Percentiles rank a stretch among this genome's conserved stretches.
These are phyloP conservation scores for Sebastes kiyomatsui DNA, from an alignment of 2,797 vertebrate species.

Conservation along the genomic window DNA sequence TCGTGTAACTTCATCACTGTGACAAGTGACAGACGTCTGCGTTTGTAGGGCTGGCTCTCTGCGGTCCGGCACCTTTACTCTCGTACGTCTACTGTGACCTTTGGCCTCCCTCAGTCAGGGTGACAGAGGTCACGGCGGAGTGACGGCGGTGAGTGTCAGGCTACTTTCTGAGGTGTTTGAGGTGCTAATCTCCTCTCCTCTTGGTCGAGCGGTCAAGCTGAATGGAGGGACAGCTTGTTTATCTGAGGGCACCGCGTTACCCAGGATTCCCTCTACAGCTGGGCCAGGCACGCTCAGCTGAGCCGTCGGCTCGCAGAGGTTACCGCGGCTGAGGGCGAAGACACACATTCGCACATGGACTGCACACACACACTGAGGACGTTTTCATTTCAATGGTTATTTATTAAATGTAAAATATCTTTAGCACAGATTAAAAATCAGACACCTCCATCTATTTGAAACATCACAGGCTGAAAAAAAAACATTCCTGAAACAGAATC, in stretches of 20 bases:
- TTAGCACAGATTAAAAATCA: slow-evolving; percentile 90
- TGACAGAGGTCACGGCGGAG: slow-evolving; percentile 47
- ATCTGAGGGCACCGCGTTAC: slow-evolving; percentile 85
- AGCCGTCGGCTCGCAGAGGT: slow-evolving; percentile 75
- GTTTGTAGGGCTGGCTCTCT: too few species aligned
- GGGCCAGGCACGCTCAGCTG: slow-evolving; percentile 85
- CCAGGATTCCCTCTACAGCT: slow-evolving; percentile 85
- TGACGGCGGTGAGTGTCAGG: slow-evolving; percentile 34
- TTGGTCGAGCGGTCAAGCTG: slow-evolving; percentile 87
- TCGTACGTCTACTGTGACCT: slow-evolving; percentile 8
- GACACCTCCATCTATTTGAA: slow-evolving; percentile 86
- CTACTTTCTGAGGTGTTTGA: slow-evolving; percentile 81
- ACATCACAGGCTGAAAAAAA: slow-evolving; percentile 83
- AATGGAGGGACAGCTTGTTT: slow-evolving; percentile 88
- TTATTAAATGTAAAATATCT: slow-evolving; percentile 92
- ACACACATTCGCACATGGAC: slow-evolving; percentile 19
- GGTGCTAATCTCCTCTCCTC: slow-evolving; percentile 88
- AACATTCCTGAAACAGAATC: slow-evolving; percentile 83
- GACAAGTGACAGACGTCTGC: too few species aligned
- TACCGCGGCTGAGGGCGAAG: slow-evolving; percentile 68
- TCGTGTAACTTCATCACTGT: too few species aligned
- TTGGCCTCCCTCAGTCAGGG: slow-evolving; percentile 18
- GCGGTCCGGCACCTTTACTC: not conserved
- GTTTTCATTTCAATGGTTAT: slow-evolving; percentile 84
- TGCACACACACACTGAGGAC: slow-evolving; percentile 10